Conservation (phyloP, 2,888 invertebrate genomes). For the Caenorhabditis sp. region DNA sequence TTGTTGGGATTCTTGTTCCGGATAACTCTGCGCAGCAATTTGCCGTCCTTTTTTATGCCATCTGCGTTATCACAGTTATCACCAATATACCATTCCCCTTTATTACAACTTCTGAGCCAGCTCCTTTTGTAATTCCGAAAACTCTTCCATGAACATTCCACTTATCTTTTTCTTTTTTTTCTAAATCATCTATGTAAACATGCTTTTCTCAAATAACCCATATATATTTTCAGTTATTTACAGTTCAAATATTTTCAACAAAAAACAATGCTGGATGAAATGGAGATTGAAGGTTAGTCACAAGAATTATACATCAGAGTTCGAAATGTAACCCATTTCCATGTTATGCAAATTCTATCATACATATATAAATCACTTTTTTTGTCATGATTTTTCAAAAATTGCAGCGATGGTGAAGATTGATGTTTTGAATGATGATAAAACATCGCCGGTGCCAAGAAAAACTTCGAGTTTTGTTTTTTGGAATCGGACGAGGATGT, state of each 20-base stretch:
- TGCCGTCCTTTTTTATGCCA: neutral
- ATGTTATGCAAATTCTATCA: neutral
- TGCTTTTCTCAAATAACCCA: too few relatives aligned
- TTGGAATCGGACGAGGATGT: constrained; percentile 10
- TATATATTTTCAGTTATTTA: neutral
- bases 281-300: neutral
- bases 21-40: constrained; percentile 27
- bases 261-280: neutral
- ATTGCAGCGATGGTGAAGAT: neutral
- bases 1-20: constrained; percentile 18
- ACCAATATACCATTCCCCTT: neutral
- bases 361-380: neutral
- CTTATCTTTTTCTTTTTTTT: neutral
- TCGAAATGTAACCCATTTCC: neutral
- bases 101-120: neutral
- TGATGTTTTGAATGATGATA: neutral
- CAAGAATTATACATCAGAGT: neutral
- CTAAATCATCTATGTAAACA: neutral
- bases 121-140: neutral
- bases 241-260: neutral
- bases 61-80: neutral
- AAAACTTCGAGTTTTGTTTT: constrained; percentile 13
- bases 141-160: neutral
- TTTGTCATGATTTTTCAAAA: neutral
- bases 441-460: neutral